Conservation (phyloP, 2,888 invertebrate species). For the Acrocyrtus sp. region DNA sequence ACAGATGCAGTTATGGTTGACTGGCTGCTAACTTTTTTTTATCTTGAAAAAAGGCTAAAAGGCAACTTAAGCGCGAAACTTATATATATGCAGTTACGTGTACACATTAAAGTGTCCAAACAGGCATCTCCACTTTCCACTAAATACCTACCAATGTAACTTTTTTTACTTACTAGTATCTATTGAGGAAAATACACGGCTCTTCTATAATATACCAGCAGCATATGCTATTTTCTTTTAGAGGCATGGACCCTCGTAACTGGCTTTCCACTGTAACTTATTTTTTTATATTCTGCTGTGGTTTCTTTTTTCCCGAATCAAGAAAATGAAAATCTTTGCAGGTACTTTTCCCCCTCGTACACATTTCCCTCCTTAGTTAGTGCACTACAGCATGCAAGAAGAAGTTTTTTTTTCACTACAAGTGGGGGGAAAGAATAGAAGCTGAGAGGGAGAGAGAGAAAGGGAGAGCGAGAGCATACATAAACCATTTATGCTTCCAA, state of each 20-base stretch:
- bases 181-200: no score
- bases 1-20: constrained; percentile 37
- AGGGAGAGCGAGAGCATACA: neutral
- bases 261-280: constrained; percentile 18
- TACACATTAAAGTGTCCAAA: constrained; percentile 25
- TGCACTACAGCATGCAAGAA: neutral
- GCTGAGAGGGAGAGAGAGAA: neutral
- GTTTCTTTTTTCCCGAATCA: constrained; percentile 30
- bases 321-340: constrained; percentile 41
- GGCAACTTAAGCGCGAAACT: constrained; percentile 15
- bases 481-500: no score
- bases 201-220: no score
- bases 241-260: no score
- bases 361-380: constrained; percentile 8
- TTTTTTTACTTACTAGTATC: no score
- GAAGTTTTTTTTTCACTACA: neutral
- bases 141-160: no score
- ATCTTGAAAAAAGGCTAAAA: constrained; percentile 20
- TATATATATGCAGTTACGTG: neutral
- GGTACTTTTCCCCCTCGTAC: constrained; percentile 14
- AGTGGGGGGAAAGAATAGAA: constrained; percentile 20
- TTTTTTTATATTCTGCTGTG: constrained; percentile 13
- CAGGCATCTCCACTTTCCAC: no score
- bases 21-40: constrained; percentile 29
- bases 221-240: no score